A percentile compares a stretch with the other conserved stretches of the same genome.
Evolutionary conservation across 2,113 vertebrate species (phyloP).

Genomic region (Beaufortia kweichowensis): DNA sequence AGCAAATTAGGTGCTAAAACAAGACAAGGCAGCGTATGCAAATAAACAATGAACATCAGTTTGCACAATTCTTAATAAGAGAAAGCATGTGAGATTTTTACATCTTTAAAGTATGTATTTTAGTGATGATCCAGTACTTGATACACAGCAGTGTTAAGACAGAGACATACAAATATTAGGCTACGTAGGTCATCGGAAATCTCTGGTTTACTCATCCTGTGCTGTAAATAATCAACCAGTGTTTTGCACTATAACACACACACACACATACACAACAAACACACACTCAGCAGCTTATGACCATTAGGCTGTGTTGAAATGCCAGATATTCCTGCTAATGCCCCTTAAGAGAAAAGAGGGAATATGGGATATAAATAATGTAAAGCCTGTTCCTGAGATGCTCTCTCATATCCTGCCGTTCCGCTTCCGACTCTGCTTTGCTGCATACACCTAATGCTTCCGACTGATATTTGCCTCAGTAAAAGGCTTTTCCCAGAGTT

Average conservation of each 20-base stretch:
- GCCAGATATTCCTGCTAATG: constrained; percentile 60
- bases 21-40: too few relatives aligned
- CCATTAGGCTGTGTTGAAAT: constrained; percentile 55
- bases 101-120: too few relatives aligned
- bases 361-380: constrained; percentile 76
- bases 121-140: too few relatives aligned
- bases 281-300: constrained; percentile 21
- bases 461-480: constrained; percentile 36
- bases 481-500: constrained; percentile 41
- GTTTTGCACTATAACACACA: background rate
- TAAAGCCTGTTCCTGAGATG: constrained; percentile 56
- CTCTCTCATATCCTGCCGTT: constrained; percentile 55
- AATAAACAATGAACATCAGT: too few relatives aligned
- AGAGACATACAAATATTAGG: background rate
- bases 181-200: background rate
- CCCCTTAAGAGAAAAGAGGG: constrained; percentile 68
- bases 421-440: constrained; percentile 57
- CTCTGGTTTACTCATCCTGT: constrained; percentile 6
- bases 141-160: too few relatives aligned
- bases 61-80: too few relatives aligned
- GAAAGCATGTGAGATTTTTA: too few relatives aligned
- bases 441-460: constrained; percentile 46
- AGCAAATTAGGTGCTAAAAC: too few relatives aligned
- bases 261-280: constrained; percentile 9
- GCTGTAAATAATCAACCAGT: constrained; percentile 4